Evolutionary conservation across 2,797 vertebrate genomes (phyloP).

Genomic region (Gallinago stenura): DNA sequence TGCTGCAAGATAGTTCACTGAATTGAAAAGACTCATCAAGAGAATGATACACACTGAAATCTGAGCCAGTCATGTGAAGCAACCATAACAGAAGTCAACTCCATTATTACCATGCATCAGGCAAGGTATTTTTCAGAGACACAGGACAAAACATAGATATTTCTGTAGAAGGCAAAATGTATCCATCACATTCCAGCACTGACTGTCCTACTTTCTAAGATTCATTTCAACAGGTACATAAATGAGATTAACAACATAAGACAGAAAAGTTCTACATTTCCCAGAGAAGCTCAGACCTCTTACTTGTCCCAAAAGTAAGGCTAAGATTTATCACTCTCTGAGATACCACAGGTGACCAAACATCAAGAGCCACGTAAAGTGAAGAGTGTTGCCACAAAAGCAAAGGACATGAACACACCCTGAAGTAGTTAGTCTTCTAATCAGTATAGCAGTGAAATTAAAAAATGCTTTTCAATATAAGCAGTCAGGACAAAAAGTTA

Average conservation of each 20-base stretch:
- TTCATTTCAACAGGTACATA: neutral
- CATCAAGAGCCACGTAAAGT: neutral
- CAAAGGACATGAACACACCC: neutral
- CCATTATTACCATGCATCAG: neutral
- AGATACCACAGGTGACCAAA: fast-evolving
- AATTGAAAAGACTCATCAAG: neutral
- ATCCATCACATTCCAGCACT: neutral
- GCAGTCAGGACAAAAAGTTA: neutral
- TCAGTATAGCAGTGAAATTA: neutral
- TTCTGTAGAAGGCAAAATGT: neutral
- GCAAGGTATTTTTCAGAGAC: neutral
- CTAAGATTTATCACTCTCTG: neutral
- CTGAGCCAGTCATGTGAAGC: neutral
- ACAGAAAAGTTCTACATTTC: neutral
- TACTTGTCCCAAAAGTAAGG: neutral
- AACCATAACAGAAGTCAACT: neutral
- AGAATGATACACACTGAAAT: neutral
- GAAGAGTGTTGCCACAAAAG: neutral
- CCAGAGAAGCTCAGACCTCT: neutral
- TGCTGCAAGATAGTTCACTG: neutral
- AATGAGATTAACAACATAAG: neutral
- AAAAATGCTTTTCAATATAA: neutral
- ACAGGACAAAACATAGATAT: neutral
- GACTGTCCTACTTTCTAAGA: neutral
- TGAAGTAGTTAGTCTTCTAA: neutral